Conservation (phyloP, 2,797 vertebrate species). For the Calcarius lapponicus region DNA sequence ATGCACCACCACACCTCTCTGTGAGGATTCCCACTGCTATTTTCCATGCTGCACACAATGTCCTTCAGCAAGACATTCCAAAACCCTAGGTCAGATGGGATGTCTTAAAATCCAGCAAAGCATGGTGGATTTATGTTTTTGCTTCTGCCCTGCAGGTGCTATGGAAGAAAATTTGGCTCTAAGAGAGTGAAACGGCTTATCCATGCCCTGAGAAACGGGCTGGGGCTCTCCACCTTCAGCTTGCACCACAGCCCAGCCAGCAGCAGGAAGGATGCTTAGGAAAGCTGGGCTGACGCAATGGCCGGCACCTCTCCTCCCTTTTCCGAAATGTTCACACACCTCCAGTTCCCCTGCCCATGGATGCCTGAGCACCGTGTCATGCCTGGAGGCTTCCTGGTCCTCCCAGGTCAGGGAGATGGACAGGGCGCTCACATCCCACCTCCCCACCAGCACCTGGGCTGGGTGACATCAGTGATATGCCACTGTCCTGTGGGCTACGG, state of each 20-base stretch:
- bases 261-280: slow-evolving; percentile 35
- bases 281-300: not conserved
- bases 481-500: rapidly evolving
- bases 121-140: not conserved
- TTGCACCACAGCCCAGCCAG: not conserved
- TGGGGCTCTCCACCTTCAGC: not conserved
- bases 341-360: not conserved
- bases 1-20: not conserved
- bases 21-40: not conserved
- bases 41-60: not conserved
- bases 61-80: not conserved
- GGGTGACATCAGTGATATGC: not conserved
- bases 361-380: rapidly evolving
- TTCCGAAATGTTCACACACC: not conserved
- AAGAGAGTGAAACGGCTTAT: not conserved
- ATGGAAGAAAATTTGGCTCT: not conserved
- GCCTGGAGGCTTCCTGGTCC: not conserved
- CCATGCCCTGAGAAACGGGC: not conserved
- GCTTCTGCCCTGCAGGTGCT: not conserved
- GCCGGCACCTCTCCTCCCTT: not conserved
- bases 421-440: rapidly evolving
- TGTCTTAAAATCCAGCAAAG: not conserved
- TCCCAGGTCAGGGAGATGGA: not conserved
- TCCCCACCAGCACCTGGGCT: not conserved
- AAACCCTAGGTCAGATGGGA: not conserved